Base-by-base conservation (phyloP, 2,797 vertebrate species). In the Chaunax sp. region DNA sequence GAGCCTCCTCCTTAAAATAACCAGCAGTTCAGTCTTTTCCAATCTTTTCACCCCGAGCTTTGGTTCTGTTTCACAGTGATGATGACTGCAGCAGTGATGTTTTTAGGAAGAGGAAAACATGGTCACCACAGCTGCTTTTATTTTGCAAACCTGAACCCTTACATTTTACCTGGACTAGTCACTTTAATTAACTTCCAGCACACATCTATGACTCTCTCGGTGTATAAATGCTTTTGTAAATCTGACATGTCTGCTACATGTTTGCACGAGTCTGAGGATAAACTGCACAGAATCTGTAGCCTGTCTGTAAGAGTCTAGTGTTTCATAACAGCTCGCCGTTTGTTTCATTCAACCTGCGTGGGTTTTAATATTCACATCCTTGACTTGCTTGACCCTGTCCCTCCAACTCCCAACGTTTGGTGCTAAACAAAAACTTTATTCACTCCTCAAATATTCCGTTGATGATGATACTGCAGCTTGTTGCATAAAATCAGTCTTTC, bases 241-340 rank as follows among this genome's bases (percentile, higher is more conserved):
- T 53, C 58, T 52, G 14, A 20, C 38, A 11, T 19, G 23, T 61
- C 38, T 45, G 15, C 28, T 28, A 2, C 5, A 41, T 13, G 19
- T 50, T 46, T 46, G 3, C 54, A 33, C 13, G 19, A 47, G 30
- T 44, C 44, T 15, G 15, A 54, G 54, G 25, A 50, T 35, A 2
- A 49, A 19, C 49, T 64, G 50, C 58, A 45, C 4, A 56, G 40
- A 55, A 44, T 26, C 37, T 55, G 33, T 43, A 64, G 54, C 23
- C 1, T 63, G 35, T 69, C 50, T 30, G 30, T 66, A 61, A 71
- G 49, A 77, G 47, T 33, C 28, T 10, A 45, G 58, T 69, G 72
- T 70, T 76, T 71, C 57, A 18, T 69, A 58, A 69, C 2, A 1
- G 57, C 22, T 2, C 63, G 20, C 37, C 53, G 56, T 23, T 41